A percentile compares a stretch with the other conserved stretches of the same genome.
Conservation (phyloP, 2,797 vertebrate genomes). For the Gymnopithys bicolor region DNA sequence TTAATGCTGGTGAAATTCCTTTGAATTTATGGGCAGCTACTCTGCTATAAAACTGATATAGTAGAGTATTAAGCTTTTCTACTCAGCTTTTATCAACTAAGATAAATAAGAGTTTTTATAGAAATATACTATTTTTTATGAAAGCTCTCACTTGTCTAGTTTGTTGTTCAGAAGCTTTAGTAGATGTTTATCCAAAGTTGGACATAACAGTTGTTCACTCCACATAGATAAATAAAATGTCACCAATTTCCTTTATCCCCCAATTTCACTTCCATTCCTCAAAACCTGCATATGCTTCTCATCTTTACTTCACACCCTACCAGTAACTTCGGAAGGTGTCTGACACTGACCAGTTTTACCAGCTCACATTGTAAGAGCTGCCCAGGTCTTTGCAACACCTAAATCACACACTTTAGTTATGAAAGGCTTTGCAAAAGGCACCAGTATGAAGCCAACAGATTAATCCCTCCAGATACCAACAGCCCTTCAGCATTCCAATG, state of each 20-base stretch:
- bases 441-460: neutral
- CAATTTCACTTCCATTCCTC: neutral
- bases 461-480: neutral
- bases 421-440: neutral
- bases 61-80: neutral
- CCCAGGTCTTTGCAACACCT: neutral
- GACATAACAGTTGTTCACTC: neutral
- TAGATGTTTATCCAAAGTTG: neutral
- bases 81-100: constrained; percentile 14
- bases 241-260: neutral
- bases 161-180: neutral
- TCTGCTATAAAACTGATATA: neutral
- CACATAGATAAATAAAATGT: neutral
- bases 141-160: neutral
- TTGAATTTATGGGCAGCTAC: neutral
- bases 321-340: neutral
- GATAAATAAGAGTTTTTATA: constrained; percentile 16
- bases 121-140: neutral
- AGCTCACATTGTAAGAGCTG: neutral
- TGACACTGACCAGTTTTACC: neutral
- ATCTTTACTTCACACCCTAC: rapidly evolving
- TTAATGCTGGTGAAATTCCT: constrained; percentile 2
- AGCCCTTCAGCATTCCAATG: neutral
- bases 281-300: neutral
- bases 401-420: neutral